Base-by-base conservation (phyloP, 2,888 invertebrate species). In the Heliconius cydno region DNA sequence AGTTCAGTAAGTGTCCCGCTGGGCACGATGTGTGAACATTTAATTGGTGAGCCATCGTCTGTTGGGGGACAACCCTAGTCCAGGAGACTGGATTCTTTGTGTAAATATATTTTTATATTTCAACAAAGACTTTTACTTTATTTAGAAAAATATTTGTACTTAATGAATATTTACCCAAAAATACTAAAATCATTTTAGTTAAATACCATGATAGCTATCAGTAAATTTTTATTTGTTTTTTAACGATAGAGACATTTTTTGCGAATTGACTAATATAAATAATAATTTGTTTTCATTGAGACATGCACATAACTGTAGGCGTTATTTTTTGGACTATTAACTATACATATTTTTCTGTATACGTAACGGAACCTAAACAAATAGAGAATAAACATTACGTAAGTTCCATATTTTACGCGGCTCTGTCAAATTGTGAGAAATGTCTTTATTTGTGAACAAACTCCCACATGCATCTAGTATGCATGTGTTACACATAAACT, bases 1-100 rank as follows among this genome's bases (percentile, higher is more conserved):
- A 85, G 81, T 86, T 85, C 84, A 85, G 82, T 82, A 79, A 74
- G 86, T 85, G 82, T 88, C 93, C 94, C 92, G 92, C 92, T 87
- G 93, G 77, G 93, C 84, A 80, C 85, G 88, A 94, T 90, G 94
- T 94, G 94, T 94, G 94, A 94, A 94, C 92, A 91, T 89, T 93
- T 94, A 94, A 94, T 94, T 94, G 93, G 90, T 85, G 83, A 67
- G 84, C 86, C 87, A 86, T 86, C 86, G 85, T 84, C 86, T 85
- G 84, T 84, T 84, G 84, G 86, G 92, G 92, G 88, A 90, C 90
- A 87, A 87, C 88, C 91, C 91, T 86, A 87, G 65, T 41, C 1
- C 5, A 22, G 38, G 25, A 75, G 25, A 41, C 5, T 19, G 38
- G 25, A 41, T 13, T 46, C 46, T 52, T 72, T 57, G 12, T 12